phyloP scores from a whole-genome alignment of 2,113 vertebrate species.

The Callipepla californica region DNA sequence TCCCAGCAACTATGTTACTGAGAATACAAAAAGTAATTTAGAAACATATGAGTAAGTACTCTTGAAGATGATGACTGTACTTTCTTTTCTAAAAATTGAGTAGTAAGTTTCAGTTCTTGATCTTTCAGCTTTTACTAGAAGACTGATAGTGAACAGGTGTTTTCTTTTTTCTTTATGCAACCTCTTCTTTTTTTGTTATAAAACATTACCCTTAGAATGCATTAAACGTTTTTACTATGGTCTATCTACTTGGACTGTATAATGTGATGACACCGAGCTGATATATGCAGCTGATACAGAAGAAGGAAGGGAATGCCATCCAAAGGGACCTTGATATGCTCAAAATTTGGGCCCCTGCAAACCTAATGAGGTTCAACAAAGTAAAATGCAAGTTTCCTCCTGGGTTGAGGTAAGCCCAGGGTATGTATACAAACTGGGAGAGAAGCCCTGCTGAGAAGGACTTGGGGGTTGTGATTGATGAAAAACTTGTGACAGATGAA shows the following conservation, averaged over 20 bases:
- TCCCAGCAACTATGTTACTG: conserved; percentile 89
- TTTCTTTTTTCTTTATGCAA: background rate
- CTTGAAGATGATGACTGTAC: background rate
- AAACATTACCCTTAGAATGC: background rate
- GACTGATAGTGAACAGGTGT: background rate
- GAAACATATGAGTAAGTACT: conserved; percentile 87
- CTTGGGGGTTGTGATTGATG: no score
- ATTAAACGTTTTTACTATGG: background rate
- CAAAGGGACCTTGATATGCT: no score
- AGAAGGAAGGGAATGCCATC: no score
- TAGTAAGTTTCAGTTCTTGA: background rate
- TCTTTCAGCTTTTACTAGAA: background rate
- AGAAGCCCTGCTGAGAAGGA: no score
- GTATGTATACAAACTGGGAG: no score
- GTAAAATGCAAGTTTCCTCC: no score
- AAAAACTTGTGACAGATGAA: no score
- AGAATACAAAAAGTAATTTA: conserved; percentile 80
- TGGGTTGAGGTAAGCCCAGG: no score
- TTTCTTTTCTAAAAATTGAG: conserved; percentile 29
- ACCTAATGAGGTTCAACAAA: no score
- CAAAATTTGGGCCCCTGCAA: no score
- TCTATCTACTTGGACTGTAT: background rate
- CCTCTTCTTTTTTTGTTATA: background rate
- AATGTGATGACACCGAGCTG: background rate
- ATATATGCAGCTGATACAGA: no score